Evolutionary conservation across 1,140 invertebrate species (phyloP).

Genomic region (Mya arenaria): DNA sequence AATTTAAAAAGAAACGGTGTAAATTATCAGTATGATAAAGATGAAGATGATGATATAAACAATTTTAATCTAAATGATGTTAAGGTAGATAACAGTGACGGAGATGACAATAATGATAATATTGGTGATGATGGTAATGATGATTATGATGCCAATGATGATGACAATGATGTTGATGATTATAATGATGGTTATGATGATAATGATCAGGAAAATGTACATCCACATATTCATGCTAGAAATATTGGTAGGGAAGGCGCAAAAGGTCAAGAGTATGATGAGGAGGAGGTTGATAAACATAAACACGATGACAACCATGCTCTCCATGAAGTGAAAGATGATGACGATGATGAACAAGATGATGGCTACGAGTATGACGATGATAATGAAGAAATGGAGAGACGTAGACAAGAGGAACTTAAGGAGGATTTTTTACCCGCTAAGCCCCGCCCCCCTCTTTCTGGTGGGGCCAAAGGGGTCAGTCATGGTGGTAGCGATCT

Average conservation of each 20-base stretch:
- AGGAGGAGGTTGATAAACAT: slow-evolving; percentile 46
- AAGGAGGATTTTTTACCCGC: slow-evolving; percentile 44
- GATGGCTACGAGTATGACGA: slow-evolving; percentile 52
- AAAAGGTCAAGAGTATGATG: slow-evolving; percentile 47
- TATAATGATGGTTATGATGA: slow-evolving; percentile 47
- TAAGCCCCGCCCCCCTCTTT: too few species aligned
- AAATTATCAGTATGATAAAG: slow-evolving; percentile 45
- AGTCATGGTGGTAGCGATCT: too few species aligned
- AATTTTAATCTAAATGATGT: too few species aligned
- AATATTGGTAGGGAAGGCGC: slow-evolving; percentile 30
- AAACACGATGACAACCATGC: slow-evolving; percentile 51
- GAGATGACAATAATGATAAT: slow-evolving; percentile 33
- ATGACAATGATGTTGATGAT: slow-evolving; percentile 57
- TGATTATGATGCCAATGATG: slow-evolving; percentile 50
- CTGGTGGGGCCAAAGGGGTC: too few species aligned
- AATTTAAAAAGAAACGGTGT: slow-evolving; percentile 30
- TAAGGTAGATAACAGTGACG: slow-evolving; percentile 50
- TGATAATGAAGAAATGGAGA: slow-evolving; percentile 50
- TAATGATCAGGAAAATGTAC: slow-evolving; percentile 42
- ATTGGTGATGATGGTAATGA: slow-evolving; percentile 1
- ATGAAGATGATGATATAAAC: slow-evolving; percentile 32
- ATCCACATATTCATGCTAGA: slow-evolving; percentile 41
- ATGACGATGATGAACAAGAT: slow-evolving; percentile 46
- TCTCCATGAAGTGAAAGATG: slow-evolving; percentile 45
- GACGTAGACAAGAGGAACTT: slow-evolving; percentile 27